These are phyloP conservation scores for Montipora efflorescens DNA, from an alignment of 64 coral and sea anemone genomes.

Conservation along the genomic window DNA sequence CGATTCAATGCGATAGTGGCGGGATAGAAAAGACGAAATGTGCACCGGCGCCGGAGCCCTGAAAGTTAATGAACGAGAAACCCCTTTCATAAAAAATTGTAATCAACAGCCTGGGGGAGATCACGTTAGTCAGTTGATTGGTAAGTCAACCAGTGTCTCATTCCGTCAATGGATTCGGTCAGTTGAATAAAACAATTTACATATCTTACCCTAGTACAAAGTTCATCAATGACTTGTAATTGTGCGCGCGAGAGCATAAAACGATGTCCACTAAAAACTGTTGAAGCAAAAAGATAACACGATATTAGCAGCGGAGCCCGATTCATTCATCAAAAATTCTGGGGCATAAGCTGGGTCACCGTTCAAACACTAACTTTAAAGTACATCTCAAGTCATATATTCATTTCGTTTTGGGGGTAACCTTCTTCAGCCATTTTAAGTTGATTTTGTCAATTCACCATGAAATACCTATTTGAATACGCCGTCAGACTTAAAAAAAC, in stretches of 20 bases:
- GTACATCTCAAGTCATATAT: no score
- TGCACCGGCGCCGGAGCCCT: conserved; percentile 95
- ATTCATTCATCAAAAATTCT: neutral
- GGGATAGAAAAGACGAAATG: conserved; percentile 78
- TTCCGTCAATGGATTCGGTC: no score
- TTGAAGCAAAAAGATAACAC: neutral
- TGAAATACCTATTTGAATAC: no score
- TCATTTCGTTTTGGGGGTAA: no score
- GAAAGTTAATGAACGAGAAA: neutral
- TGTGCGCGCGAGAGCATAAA: conserved; percentile 72
- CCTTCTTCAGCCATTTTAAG: no score
- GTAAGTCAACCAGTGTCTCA: no score
- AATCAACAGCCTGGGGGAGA: no score
- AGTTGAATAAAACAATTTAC: neutral
- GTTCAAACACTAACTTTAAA: no score
- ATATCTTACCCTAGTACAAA: conserved; percentile 7
- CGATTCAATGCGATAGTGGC: conserved; percentile 79
- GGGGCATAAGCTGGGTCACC: neutral
- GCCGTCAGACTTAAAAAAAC: no score
- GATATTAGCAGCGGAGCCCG: neutral
- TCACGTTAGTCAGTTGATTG: neutral
- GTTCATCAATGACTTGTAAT: conserved; percentile 51
- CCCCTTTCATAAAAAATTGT: no score
- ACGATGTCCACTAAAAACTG: conserved; percentile 93
- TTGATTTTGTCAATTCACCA: no score